Evolutionary conservation across 2,888 invertebrate genomes (phyloP).

Genomic region (Drosophila stalkeri): DNA sequence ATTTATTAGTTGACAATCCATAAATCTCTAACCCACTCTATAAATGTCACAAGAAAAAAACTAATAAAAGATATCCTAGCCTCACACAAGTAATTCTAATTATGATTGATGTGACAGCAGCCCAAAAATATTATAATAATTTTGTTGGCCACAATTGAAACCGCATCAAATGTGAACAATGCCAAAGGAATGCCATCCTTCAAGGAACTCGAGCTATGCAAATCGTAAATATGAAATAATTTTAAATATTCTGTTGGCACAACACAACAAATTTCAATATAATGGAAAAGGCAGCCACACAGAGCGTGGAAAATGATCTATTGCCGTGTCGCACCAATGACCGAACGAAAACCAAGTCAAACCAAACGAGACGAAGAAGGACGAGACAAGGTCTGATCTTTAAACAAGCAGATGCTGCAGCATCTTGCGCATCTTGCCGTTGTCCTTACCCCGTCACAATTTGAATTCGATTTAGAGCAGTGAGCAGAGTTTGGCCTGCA

Average conservation of each 20-base stretch:
- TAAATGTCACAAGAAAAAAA: constrained; percentile 16
- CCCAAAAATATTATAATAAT: constrained; percentile 18
- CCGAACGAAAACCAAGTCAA: constrained; percentile 9
- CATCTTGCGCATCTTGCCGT: constrained; percentile 44
- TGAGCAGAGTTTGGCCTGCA: background rate
- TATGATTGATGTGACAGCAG: constrained; percentile 74
- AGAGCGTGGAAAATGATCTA: constrained; percentile 79
- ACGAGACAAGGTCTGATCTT: constrained; percentile 72
- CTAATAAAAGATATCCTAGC: constrained; percentile 1
- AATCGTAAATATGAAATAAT: constrained; percentile 80
- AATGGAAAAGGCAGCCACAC: constrained; percentile 49
- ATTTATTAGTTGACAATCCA: background rate
- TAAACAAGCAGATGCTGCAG: constrained; percentile 81
- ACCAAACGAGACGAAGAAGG: constrained; percentile 34
- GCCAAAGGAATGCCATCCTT: constrained; percentile 19
- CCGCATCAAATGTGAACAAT: constrained; percentile 73
- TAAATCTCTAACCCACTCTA: background rate
- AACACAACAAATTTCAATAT: constrained; percentile 81
- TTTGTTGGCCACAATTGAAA: constrained; percentile 68
- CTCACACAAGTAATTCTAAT: constrained; percentile 71
- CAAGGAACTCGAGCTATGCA: constrained; percentile 40
- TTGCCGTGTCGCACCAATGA: constrained; percentile 51
- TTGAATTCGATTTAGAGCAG: constrained; percentile 83
- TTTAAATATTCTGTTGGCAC: constrained; percentile 81
- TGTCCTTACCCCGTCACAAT: constrained; percentile 47